Evolutionary conservation across 2,797 vertebrate genomes (phyloP).

Genomic region (Lindbergichthys nudifrons): DNA sequence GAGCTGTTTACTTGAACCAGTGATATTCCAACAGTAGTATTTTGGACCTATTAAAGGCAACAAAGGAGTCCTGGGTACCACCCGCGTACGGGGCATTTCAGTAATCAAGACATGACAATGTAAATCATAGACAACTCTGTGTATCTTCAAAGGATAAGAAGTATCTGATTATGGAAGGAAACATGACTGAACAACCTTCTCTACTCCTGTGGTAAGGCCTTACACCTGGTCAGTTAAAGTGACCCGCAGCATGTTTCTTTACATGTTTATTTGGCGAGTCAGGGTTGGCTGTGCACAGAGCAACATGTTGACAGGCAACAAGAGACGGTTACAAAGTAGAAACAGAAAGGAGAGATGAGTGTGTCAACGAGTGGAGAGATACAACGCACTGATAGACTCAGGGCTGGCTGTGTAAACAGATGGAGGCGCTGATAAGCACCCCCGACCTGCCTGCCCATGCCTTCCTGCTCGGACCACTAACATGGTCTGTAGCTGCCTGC

Average conservation of each 20-base stretch:
- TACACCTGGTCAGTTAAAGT: slow-evolving; percentile 33
- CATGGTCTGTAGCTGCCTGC: slow-evolving; percentile 24
- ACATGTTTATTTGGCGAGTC: slow-evolving; percentile 64
- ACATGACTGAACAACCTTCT: neutral
- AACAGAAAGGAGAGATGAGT: slow-evolving; percentile 65
- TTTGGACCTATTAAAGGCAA: neutral
- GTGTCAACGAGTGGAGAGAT: slow-evolving; percentile 69
- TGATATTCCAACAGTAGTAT: neutral
- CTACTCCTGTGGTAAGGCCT: neutral
- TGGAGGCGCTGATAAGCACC: slow-evolving; percentile 59
- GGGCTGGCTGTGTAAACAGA: slow-evolving; percentile 75
- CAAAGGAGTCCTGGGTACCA: neutral
- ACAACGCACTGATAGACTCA: slow-evolving; percentile 62
- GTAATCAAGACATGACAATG: neutral
- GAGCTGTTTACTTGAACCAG: neutral
- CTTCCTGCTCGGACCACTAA: slow-evolving; percentile 21
- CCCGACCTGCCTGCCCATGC: slow-evolving; percentile 31
- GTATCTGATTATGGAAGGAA: neutral
- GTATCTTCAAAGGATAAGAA: neutral
- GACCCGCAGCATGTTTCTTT: slow-evolving; percentile 46
- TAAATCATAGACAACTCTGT: neutral
- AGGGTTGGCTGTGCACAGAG: slow-evolving; percentile 42
- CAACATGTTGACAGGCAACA: slow-evolving; percentile 42
- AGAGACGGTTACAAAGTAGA: slow-evolving; percentile 64
- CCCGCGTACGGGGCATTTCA: neutral